Base-by-base conservation (phyloP, 2,797 vertebrate species). In the Diceros bicornis region DNA sequence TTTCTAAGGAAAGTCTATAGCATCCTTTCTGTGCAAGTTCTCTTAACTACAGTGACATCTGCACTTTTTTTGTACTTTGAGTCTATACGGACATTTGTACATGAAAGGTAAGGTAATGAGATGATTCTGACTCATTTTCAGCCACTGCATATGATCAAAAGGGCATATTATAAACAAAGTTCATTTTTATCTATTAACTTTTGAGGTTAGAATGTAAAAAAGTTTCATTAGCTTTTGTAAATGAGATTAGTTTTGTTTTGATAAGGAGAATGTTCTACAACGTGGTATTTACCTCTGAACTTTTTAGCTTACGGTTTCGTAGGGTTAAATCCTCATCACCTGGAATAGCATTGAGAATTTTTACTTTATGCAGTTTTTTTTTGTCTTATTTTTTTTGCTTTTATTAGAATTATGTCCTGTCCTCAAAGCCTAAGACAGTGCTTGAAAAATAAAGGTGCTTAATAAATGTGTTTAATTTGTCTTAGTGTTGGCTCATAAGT, bases 1-100 rank as follows among this genome's bases (percentile, higher is more conserved):
- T 99, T 99, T 98, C 99, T 99, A 12, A 99, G 99, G 81, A 99
- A 99, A 98, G 99, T 99, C 52, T 99, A 99, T 98, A 99, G 98
- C 95, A 99, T 99, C 96, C 98, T 99, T 96, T 99, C 99, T 57
- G 3, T 99, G 83, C 99, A 99, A 98, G 99, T 99, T 96, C 98
- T 99, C 1, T 88, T 99, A 96, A 99, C 99, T 59, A 99, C 99
- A 5, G 98, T 99, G 92, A 99, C 99, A 10, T 99, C 99, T 21
- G 99, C 99, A 37, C 9, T 99, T 85, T 99, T 99, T 98, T 98
- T 99, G 97, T 99, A 99, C 96, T 99, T 98, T 64, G 97, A 99
- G 3, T 98, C 99, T 83, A 97, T 99, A 95, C 99, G 99, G 94
- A 98, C 98, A 41, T 99, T 99, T 98, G 98, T 99, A 72, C 99